Evolutionary conservation across 2,113 vertebrate species (phyloP).

Genomic region (Egretta garzetta): DNA sequence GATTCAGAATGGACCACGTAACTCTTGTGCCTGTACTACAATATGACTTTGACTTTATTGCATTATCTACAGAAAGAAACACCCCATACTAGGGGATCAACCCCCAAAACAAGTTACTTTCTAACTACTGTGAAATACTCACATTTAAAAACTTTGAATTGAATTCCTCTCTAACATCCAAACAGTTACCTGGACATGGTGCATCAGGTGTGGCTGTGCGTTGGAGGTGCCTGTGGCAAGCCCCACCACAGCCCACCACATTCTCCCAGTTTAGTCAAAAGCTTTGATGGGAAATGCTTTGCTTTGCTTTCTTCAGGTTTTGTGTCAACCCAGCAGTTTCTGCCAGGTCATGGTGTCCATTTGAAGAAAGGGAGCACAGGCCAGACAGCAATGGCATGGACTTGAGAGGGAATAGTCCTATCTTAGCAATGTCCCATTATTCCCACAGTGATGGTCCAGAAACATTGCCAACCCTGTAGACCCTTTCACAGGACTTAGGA

Average conservation of each 20-base stretch:
- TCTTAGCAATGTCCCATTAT: not conserved
- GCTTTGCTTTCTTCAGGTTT: not conserved
- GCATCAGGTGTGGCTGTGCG: rapidly evolving
- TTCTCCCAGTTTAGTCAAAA: not conserved
- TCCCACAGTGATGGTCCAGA: not conserved
- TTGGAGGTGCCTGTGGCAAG: not conserved
- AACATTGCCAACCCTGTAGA: not conserved
- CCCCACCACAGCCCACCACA: rapidly evolving
- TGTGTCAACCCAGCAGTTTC: not conserved
- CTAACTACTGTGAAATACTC: not conserved
- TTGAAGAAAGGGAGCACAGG: not conserved
- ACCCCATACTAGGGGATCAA: not conserved
- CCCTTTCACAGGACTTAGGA: not conserved
- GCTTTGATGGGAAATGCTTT: not conserved
- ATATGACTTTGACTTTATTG: not conserved
- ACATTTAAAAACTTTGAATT: not conserved
- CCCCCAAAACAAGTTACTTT: not conserved
- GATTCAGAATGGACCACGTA: not conserved
- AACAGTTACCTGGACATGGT: rapidly evolving
- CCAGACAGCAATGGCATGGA: not conserved
- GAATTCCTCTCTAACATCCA: not conserved
- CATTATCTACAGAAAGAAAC: not conserved
- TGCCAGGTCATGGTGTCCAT: not conserved
- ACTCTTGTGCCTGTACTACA: not conserved
- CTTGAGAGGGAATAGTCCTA: not conserved